Evolutionary conservation across 2,888 invertebrate genomes (phyloP), one percentile per base, ranked within the genome.

Genomic region (Dolichomitus sp.): DNA sequence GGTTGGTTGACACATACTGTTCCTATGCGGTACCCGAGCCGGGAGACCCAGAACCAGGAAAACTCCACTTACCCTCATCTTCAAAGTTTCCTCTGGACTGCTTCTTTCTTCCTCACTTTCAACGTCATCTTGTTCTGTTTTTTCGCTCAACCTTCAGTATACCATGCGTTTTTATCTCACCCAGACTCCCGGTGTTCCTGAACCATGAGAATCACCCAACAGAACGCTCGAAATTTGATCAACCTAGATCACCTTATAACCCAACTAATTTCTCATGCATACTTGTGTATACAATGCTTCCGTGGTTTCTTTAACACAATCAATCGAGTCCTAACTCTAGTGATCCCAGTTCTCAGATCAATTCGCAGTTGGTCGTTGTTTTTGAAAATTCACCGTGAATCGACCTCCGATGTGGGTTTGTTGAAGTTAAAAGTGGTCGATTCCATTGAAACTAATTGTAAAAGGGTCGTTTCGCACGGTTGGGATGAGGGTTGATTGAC

Each of bases 11-110:
- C 52, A 73, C 76, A 69, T 40, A 57, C 72, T 57, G 76, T 72
- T 75, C 50, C 82, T 61, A 66, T 80, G 75, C 88, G 50, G 89
- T 90, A 90, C 30, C 12, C 90, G 85, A 89, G 90, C 66, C 63
- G 63, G 40, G 48, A 74, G 50, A 57, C 70, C 65, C 90, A 88
- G 89, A 88, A 90, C 90, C 91, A 91, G 91, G 92, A 72, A 79
- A 81, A 30, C 57, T 50, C 72, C 80, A 72, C 80, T 80, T 72
- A 79, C 76, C 73, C 52, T 70, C 48, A 69, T 50, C 76, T 83
- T 57, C 42, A 61, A 80, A 80, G 48, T 73, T 83, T 76, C 48
- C 54, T 59, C 79, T 30, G 27, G 37, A 54, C 45, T 45, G 14
- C 40, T 66, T 23, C 17, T 42, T 68, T 37, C 48, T 19, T 61